Evolutionary conservation across 2,797 vertebrate species (phyloP), one percentile per base, ranked within the genome.

Genomic region (Eurystomus glaucurus): DNA sequence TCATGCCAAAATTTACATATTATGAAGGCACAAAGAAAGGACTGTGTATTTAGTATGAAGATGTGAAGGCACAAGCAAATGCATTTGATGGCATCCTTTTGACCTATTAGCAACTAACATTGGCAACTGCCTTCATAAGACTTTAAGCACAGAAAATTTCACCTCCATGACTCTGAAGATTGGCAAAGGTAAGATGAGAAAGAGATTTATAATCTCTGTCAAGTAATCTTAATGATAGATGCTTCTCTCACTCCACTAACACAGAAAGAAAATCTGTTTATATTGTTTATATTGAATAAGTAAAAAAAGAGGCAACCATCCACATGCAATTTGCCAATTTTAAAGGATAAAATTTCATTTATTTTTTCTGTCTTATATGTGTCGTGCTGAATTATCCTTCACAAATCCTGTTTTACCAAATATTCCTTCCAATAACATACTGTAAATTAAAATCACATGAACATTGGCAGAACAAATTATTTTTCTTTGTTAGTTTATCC

Each of bases 401-500:
- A 89, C 48, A 89, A 96, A 92, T 19, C 70, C 8, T 19, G 18
- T 81, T 64, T 71, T 64, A 92, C 22, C 37, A 58, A 90, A 71
- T 83, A 90, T 46, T 82, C 33, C 19, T 84, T 79, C 46, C 60
- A 29, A 64, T 58, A 71, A 65, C 57, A 64, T n/a, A 54, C 20
- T 39, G 29, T 58, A 90, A 96, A 93, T 93, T 78, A 94, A 89
- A 87, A 80, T 85, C 88, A 84, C 1, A 5, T 33, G 48, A 93
- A 79, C 9, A 33, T 22, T 74, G 70, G 57, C 37, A 88, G 28
- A 95, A 80, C 14, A 93, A 88, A 95, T 87, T 71, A 26, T 85
- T 90, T 77, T 72, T 76, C 37, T 83, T 88, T 45, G 50, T 84
- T 90, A 84, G 43, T 85, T 93, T 95, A 93, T 94, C 72, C 70